Base-by-base conservation (phyloP, 2,888 invertebrate genomes). In the Cryptus viduatorius region DNA sequence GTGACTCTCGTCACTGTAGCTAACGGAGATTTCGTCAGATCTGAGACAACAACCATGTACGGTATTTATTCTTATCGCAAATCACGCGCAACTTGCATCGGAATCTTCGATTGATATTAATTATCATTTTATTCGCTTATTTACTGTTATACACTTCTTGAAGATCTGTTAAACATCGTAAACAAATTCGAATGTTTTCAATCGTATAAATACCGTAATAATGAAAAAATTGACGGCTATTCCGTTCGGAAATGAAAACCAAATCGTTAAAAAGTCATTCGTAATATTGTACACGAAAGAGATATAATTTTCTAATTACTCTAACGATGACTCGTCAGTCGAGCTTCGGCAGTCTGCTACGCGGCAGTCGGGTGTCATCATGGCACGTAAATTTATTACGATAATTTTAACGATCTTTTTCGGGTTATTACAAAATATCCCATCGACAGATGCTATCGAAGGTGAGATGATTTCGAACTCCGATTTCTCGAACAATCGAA, bases 391-490 rank as follows among this genome's bases (percentile, higher is more conserved):
- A 48, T 24, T 14, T 14, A 61, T 64, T n/a, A 29, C 42, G 19
- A 31, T 76, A 64, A 42, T 44, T n/a, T 2, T 72, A 16, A 73
- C 44, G 2, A 37, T 78, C 14, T 72, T 59, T 8, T 29, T 82
- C 48, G 65, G 37, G 29, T 46, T 78, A 48, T 59, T 29, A n/a
- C 16, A 29, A 73, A 44, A 56, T 50, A 5, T 10, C 19, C 56
- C 24, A 50, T 42, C 31, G 8, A 24, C 19, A 14, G 68, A n/a
- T 14, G 73, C 61, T 2, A 78, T 78, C 10, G 82, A 82, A 82
- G 82, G 82, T 82, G 31, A 78, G 82, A 67, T n/a, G 48, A 64
- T 46, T 16, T 3, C 19, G n/a, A 48, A 24, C 12, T 24, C 14
- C 4, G 14, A 24, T 29, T 1, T 3, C 29, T 7, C 46, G 1